These are phyloP conservation scores for Stenotaenia linearis DNA, from an alignment of 2,888 invertebrate species.

Conservation along the genomic window DNA sequence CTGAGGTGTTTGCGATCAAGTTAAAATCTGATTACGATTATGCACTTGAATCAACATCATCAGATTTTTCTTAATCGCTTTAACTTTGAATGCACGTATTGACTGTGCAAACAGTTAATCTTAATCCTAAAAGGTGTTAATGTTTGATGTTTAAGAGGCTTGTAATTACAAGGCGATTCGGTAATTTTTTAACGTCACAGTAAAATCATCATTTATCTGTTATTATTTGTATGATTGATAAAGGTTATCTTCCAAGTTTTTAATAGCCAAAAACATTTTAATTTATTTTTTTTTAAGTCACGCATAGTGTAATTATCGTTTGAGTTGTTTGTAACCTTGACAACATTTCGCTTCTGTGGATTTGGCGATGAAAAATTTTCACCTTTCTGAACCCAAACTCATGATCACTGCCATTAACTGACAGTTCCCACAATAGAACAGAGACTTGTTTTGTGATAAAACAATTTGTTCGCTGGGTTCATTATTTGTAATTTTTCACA, in stretches of 20 bases:
- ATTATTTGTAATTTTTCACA: background rate
- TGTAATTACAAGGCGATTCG: background rate
- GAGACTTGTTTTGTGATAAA: background rate
- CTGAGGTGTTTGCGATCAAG: no score
- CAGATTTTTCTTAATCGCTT: no score
- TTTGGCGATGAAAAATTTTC: background rate
- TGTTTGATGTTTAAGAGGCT: background rate
- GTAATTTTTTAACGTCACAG: background rate
- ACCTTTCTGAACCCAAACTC: background rate
- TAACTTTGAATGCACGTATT: no score
- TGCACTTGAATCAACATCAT: no score
- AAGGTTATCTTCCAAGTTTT: background rate
- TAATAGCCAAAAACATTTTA: background rate
- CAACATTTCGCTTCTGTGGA: background rate
- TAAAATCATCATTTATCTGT: no score
- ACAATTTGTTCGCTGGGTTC: background rate
- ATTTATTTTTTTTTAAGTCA: background rate
- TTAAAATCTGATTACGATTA: no score
- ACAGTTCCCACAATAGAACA: background rate
- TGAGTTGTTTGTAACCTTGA: background rate
- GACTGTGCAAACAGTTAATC: no score
- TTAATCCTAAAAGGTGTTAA: background rate
- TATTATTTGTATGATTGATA: background rate
- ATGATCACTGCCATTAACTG: slow-evolving; percentile 1
- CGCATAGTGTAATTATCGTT: background rate